phyloP scores from a whole-genome alignment of 2,888 invertebrate species.

The Hemistola chrysoprasaria region DNA sequence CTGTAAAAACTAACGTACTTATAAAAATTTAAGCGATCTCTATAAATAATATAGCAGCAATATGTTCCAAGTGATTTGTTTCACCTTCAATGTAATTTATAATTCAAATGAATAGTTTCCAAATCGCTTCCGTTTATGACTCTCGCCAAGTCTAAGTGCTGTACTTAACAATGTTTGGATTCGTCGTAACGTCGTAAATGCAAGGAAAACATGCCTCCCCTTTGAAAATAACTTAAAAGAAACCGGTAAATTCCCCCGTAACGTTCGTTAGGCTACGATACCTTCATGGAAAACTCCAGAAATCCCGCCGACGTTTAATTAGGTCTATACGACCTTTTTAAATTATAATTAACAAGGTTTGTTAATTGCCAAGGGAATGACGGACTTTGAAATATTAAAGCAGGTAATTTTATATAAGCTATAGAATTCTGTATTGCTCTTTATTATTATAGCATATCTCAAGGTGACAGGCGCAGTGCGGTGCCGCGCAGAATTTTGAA shows the following conservation, averaged over 20 bases:
- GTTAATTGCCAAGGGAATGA: constrained; percentile 12
- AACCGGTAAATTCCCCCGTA: constrained; percentile 29
- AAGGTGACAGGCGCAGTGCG: too few species aligned
- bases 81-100: too few species aligned
- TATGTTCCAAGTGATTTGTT: too few species aligned
- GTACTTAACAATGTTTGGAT: constrained; percentile 59
- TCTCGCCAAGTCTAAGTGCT: constrained; percentile 43
- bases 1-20: too few species aligned
- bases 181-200: constrained; percentile 53
- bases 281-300: constrained; percentile 11
- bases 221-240: constrained; percentile 49
- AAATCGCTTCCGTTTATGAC: constrained; percentile 18
- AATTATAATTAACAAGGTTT: constrained; percentile 21
- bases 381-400: not conserved
- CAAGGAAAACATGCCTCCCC: constrained; percentile 50
- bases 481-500: too few species aligned
- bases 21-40: too few species aligned
- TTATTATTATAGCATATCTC: too few species aligned
- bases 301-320: constrained; percentile 19
- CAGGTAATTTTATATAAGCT: too few species aligned
- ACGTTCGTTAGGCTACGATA: constrained; percentile 40
- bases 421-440: too few species aligned
- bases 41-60: too few species aligned
- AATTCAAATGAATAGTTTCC: too few species aligned
- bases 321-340: constrained; percentile 13